Evolutionary conservation across 2,797 vertebrate genomes (phyloP).

Genomic region (Oryzias sinensis): DNA sequence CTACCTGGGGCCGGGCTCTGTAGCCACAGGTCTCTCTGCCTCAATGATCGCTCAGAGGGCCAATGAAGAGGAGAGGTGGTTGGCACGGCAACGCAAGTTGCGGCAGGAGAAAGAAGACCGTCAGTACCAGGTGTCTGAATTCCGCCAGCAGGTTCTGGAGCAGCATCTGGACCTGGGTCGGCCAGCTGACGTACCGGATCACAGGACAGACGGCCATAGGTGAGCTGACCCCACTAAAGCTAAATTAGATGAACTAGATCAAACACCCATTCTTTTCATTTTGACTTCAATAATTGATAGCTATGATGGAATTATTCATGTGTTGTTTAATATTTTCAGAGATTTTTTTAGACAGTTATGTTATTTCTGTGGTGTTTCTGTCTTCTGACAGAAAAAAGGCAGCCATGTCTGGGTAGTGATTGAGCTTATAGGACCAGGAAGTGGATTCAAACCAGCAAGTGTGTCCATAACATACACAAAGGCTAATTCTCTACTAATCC

Average conservation of each 20-base stretch:
- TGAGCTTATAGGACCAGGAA: not conserved
- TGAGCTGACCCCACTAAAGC: slow-evolving; percentile 42
- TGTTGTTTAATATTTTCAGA: not conserved
- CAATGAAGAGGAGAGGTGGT: slow-evolving; percentile 97
- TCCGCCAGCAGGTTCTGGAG: slow-evolving; percentile 95
- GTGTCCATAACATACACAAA: slow-evolving; percentile 48
- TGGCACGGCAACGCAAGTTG: slow-evolving; percentile 91
- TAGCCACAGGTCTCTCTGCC: slow-evolving; percentile 73
- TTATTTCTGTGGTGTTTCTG: slow-evolving; percentile 2
- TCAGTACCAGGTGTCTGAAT: slow-evolving; percentile 96
- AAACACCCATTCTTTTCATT: slow-evolving; percentile 2
- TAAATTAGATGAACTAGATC: not conserved
- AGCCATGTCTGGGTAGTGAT: slow-evolving; percentile 32
- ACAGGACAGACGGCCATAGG: slow-evolving; percentile 86
- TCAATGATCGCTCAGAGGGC: slow-evolving; percentile 88
- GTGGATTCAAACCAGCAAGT: slow-evolving; percentile 51
- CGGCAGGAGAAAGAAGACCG: slow-evolving; percentile 97
- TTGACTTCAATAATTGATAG: no score
- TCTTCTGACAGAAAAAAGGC: not conserved
- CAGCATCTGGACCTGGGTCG: slow-evolving; percentile 92
- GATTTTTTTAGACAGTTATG: slow-evolving; percentile 10
- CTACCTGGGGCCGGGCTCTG: slow-evolving; percentile 82
- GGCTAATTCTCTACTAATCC: slow-evolving; percentile 58
- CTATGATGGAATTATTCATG: no score
- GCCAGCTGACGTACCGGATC: slow-evolving; percentile 78